Conservation (phyloP, 1,140 invertebrate genomes). For the Brachionus asplanchnoidis region DNA sequence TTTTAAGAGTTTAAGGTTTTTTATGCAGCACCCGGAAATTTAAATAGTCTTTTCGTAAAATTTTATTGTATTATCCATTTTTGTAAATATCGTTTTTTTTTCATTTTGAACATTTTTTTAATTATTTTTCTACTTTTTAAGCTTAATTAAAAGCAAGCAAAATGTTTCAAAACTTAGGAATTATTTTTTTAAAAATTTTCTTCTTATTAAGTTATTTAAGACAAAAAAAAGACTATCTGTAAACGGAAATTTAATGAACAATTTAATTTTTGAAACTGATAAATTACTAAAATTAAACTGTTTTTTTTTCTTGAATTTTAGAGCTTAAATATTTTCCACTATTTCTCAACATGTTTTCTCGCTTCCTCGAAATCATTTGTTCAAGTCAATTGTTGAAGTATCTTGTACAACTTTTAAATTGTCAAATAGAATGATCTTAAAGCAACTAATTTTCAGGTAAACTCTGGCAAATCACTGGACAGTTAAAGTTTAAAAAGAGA, state of each 20-base stretch:
- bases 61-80: slow-evolving; percentile 34
- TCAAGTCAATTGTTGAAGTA: neutral
- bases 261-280: slow-evolving; percentile 5
- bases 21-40: slow-evolving; percentile 26
- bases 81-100: slow-evolving; percentile 41
- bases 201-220: slow-evolving; percentile 14
- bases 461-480: neutral
- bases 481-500: neutral
- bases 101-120: slow-evolving; percentile 24
- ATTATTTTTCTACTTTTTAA: slow-evolving; percentile 37
- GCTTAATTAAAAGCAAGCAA: neutral
- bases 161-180: slow-evolving; percentile 29
- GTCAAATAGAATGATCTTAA: neutral
- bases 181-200: slow-evolving; percentile 20
- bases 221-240: neutral
- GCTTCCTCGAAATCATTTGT: neutral
- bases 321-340: neutral
- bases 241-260: neutral
- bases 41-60: slow-evolving; percentile 15
- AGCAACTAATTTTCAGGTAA: neutral
- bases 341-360: neutral
- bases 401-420: neutral
- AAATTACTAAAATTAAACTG: neutral
- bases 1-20: slow-evolving; percentile 35
- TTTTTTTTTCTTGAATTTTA: neutral